phyloP scores from a whole-genome alignment of 2,113 vertebrate species.

The Garra rufa region DNA sequence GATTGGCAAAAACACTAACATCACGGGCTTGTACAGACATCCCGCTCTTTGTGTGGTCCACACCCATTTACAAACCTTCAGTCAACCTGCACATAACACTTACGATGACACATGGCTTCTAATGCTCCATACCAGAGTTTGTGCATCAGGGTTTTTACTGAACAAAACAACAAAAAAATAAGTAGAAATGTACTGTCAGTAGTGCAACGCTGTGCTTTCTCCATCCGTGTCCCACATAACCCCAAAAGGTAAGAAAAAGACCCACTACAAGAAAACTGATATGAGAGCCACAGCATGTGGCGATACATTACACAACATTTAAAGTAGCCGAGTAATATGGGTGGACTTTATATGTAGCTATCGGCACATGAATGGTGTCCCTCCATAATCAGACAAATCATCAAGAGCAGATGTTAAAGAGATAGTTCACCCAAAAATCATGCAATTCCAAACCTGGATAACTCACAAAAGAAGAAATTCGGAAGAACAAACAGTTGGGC shows the following conservation, averaged over 20 bases:
- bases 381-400: not conserved
- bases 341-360: conserved; percentile 29
- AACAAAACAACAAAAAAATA: not conserved
- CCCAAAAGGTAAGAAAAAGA: conserved; percentile 8
- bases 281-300: not conserved
- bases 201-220: conserved; percentile 25
- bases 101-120: not conserved
- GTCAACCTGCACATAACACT: not conserved
- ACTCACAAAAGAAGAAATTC: not conserved
- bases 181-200: not conserved
- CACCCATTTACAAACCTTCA: not conserved
- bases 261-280: not conserved
- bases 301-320: conserved; percentile 5
- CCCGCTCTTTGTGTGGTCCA: not conserved
- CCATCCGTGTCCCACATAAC: not conserved
- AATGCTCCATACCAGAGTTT: conserved; percentile 30
- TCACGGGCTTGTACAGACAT: not conserved
- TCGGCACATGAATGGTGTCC: not conserved
- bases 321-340: conserved; percentile 8
- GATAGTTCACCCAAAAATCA: not conserved
- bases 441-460: not conserved
- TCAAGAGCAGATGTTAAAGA: not conserved
- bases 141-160: conserved; percentile 17
- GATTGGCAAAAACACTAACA: not conserved
- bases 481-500: not conserved